Conservation (phyloP, 2,113 vertebrate genomes). For the Saccopteryx leptura region DNA sequence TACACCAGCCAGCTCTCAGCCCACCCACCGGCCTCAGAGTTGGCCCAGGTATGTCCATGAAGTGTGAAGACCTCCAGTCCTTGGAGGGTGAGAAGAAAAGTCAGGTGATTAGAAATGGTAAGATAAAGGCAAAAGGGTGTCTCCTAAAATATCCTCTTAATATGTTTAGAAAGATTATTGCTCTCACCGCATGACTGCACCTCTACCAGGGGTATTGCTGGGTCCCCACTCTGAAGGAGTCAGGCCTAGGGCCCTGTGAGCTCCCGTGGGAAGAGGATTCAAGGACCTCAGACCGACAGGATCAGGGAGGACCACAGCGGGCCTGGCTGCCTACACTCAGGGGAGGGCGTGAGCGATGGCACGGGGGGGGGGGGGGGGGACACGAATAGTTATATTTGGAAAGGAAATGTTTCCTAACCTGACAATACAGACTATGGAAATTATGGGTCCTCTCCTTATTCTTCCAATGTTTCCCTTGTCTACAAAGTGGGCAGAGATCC, state of each 20-base stretch:
- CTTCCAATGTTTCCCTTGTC: no score
- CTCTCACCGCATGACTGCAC: no score
- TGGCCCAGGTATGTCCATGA: background rate
- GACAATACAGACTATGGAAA: no score
- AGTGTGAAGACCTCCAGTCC: slow-evolving; percentile 58
- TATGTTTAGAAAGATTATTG: background rate
- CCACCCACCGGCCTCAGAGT: no score
- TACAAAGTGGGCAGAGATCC: no score
- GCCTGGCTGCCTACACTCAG: no score
- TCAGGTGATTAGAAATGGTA: slow-evolving; percentile 11
- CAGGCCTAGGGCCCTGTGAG: background rate
- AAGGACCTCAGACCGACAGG: background rate
- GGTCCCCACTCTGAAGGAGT: background rate
- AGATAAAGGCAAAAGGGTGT: background rate
- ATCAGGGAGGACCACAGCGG: background rate
- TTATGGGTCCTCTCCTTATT: no score
- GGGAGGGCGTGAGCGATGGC: background rate
- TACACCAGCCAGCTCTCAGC: no score
- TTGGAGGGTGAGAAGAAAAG: slow-evolving; percentile 32
- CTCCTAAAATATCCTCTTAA: background rate
- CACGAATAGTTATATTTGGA: no score
- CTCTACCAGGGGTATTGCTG: background rate
- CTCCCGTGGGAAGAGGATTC: background rate
- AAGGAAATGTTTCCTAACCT: slow-evolving; percentile 41
- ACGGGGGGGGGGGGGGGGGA: no score